Percentiles rank a stretch among this genome's conserved stretches.
Conservation (phyloP, 92 coral and sea anemone species). For the Palythoa grandis region DNA sequence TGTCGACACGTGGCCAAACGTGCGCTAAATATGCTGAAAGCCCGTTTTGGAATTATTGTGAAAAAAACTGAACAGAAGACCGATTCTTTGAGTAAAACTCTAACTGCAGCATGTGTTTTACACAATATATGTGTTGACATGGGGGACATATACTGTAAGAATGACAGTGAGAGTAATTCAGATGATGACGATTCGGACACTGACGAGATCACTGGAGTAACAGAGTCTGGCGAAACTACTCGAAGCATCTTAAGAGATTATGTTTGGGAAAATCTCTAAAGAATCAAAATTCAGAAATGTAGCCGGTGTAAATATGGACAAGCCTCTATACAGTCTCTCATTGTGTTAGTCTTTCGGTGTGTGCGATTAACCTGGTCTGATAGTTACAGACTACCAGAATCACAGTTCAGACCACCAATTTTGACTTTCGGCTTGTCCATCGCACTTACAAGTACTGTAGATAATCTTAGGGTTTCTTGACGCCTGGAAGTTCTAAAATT, state of each 20-base stretch:
- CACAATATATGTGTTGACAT: constrained; percentile 25
- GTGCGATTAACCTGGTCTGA: too few relatives aligned
- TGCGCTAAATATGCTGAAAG: constrained; percentile 2
- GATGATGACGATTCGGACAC: neutral
- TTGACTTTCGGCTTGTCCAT: too few relatives aligned
- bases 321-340: too few relatives aligned
- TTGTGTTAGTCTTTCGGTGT: too few relatives aligned
- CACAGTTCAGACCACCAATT: too few relatives aligned
- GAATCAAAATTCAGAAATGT: neutral
- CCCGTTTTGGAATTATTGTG: constrained; percentile 17
- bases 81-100: neutral
- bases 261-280: constrained; percentile 11
- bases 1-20: constrained; percentile 7
- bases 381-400: too few relatives aligned
- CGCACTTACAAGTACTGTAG: too few relatives aligned
- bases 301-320: too few relatives aligned
- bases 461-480: too few relatives aligned
- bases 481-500: too few relatives aligned
- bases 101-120: constrained; percentile 12
- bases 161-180: neutral
- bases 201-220: neutral
- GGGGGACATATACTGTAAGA: neutral
- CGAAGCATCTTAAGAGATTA: neutral
- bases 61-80: constrained; percentile 13
- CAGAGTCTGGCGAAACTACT: neutral